phyloP scores from a whole-genome alignment of 2,888 invertebrate species.

The Arctia plantaginis region DNA sequence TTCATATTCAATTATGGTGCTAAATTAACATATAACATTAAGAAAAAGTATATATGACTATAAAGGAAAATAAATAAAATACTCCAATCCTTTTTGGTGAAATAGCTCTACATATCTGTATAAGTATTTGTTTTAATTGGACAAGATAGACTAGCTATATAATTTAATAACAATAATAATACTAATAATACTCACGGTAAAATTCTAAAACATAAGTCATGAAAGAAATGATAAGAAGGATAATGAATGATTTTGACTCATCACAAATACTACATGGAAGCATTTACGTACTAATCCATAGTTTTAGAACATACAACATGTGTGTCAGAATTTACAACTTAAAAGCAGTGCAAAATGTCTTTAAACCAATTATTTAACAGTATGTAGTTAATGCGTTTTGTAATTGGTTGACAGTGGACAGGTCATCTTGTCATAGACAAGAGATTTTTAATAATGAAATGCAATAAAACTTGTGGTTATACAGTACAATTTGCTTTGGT shows the following conservation, averaged over 20 bases:
- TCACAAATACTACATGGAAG: conserved; percentile 83
- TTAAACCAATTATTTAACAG: conserved; percentile 26
- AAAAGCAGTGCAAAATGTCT: conserved; percentile 36
- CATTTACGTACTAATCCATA: conserved; percentile 52
- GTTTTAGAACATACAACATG: conserved; percentile 29
- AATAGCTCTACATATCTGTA: background rate
- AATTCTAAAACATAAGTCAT: conserved; percentile 78
- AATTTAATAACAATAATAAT: conserved; percentile 17
- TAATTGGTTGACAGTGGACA: conserved; percentile 24
- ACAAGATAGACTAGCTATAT: background rate
- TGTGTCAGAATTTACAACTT: conserved; percentile 26
- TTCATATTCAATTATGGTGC: background rate
- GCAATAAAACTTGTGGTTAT: conserved; percentile 45
- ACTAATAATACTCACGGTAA: conserved; percentile 67
- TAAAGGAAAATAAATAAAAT: conserved; percentile 2
- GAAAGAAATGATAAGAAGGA: conserved; percentile 65
- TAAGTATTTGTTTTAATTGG: background rate
- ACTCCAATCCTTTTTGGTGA: background rate
- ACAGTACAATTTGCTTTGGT: conserved; percentile 35
- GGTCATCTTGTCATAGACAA: conserved; percentile 28
- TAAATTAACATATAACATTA: background rate
- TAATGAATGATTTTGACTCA: conserved; percentile 69
- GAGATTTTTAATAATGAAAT: conserved; percentile 34
- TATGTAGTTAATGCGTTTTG: conserved; percentile 33
- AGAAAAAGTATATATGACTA: background rate